Base-by-base conservation (phyloP, 2,888 invertebrate genomes). In the Drosophila prostipennis region DNA sequence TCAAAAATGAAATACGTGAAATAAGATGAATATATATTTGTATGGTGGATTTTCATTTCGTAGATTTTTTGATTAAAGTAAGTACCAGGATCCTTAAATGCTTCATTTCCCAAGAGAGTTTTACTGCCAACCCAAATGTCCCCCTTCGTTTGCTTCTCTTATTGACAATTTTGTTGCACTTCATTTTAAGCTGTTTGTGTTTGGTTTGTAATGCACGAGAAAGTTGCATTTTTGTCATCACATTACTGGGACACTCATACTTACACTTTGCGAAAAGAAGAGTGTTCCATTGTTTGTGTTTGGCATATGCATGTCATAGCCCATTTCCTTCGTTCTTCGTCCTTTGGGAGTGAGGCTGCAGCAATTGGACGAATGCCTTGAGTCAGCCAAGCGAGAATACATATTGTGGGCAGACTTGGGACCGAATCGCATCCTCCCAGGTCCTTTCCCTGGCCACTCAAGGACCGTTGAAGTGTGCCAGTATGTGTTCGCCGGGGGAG, bases 181-280 rank as follows among this genome's bases (percentile, higher is more conserved):
- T 72, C 26, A 48, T 63, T 80, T 70, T 75, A 81, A 79, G 85
- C 79, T 84, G 81, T 75, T 82, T 85, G 69, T 80, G 72, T 82
- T 85, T 74, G 68, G 57, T 51, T 70, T 77, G 77, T 68, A 78
- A 77, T 80, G 69, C 69, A 73, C 69, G 71, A 56, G 42, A 65
- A 55, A 74, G 67, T 64, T 52, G 54, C 46, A 75, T 65, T 69
- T 63, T 61, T 71, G 64, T 65, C 61, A 67, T 71, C 63, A 58
- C 52, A 65, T 77, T 65, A 64, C 63, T 23, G 14, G 26, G 37
- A 36, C 45, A 55, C 56, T 43, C 46, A 57, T 54, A 34, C 11
- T 11, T 34, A 48, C 57, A 36, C 46, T 46, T 5, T 40, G 32
- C 51, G 42, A 40, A 34, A 52, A 7, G 42, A 23, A 56, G 37